A percentile compares a stretch with the other conserved stretches of the same genome.
These are phyloP conservation scores for Eurosta solidaginis DNA, from an alignment of 1,140 invertebrate genomes.

Conservation along the genomic window DNA sequence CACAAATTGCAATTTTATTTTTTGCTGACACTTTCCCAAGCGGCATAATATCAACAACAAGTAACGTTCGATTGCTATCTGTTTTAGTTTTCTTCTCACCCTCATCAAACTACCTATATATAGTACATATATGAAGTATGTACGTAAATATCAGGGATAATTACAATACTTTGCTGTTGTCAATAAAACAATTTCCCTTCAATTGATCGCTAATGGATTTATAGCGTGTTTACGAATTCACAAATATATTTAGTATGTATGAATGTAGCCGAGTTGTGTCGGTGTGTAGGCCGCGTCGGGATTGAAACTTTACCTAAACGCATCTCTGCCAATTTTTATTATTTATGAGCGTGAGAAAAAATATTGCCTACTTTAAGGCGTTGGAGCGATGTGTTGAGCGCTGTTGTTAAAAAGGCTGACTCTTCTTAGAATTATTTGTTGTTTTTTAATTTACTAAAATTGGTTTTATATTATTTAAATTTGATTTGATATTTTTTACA, in stretches of 20 bases:
- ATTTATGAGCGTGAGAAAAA: conserved; percentile 23
- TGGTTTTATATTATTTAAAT: conserved; percentile 30
- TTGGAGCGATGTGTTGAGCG: no score
- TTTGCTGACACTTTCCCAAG: not conserved
- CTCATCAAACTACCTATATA: not conserved
- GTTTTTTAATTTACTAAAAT: conserved; percentile 29
- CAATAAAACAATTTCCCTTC: not conserved
- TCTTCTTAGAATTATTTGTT: not conserved
- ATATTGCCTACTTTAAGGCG: not conserved
- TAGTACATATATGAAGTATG: no score
- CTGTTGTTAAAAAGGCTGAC: not conserved
- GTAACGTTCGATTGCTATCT: no score
- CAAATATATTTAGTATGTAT: no score
- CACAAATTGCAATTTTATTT: conserved; percentile 14
- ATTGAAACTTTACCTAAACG: no score
- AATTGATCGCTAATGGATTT: conserved; percentile 29
- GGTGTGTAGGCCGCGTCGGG: not conserved
- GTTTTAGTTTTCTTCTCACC: not conserved
- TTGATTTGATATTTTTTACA: not conserved
- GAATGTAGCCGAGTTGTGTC: no score
- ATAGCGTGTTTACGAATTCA: not conserved
- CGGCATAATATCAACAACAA: not conserved
- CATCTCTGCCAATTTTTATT: conserved; percentile 25
- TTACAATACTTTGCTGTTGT: no score
- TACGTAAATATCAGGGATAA: no score